Evolutionary conservation across 2,113 vertebrate genomes (phyloP).

Genomic region (Vombatus ursinus): DNA sequence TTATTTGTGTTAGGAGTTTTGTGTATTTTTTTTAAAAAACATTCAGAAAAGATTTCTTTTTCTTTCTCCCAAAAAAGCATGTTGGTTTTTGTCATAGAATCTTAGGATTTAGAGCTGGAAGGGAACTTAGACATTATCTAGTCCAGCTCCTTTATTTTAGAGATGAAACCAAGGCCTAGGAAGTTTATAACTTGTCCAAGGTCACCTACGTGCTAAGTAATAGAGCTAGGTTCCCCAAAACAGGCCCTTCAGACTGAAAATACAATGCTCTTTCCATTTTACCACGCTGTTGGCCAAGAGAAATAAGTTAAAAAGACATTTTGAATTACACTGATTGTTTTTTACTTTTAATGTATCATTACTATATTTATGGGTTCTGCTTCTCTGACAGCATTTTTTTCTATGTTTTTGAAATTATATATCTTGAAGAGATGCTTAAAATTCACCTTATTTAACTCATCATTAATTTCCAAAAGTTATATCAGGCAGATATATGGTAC

Average conservation of each 20-base stretch:
- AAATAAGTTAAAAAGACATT: background rate
- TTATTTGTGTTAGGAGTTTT: background rate
- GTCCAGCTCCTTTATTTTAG: background rate
- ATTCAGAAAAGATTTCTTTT: background rate
- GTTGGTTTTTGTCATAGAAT: background rate
- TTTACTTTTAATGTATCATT: background rate
- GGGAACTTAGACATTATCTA: background rate
- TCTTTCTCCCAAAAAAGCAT: background rate
- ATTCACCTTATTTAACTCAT: background rate
- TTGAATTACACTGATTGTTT: background rate
- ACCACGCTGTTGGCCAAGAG: background rate
- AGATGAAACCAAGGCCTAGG: background rate
- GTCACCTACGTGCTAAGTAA: background rate
- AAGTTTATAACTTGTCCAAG: background rate
- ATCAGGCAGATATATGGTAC: background rate
- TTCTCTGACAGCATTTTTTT: background rate
- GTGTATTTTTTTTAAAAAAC: background rate
- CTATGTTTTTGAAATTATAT: background rate
- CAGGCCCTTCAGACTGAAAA: background rate
- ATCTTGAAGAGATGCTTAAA: background rate
- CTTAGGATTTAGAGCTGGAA: background rate
- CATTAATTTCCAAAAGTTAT: background rate
- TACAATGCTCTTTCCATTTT: background rate
- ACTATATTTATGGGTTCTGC: background rate
- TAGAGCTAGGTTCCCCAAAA: background rate